A percentile compares a stretch with the other conserved stretches of the same genome.
These are phyloP conservation scores for Psittacus erithacus DNA, from an alignment of 2,113 vertebrate species.

Conservation along the genomic window DNA sequence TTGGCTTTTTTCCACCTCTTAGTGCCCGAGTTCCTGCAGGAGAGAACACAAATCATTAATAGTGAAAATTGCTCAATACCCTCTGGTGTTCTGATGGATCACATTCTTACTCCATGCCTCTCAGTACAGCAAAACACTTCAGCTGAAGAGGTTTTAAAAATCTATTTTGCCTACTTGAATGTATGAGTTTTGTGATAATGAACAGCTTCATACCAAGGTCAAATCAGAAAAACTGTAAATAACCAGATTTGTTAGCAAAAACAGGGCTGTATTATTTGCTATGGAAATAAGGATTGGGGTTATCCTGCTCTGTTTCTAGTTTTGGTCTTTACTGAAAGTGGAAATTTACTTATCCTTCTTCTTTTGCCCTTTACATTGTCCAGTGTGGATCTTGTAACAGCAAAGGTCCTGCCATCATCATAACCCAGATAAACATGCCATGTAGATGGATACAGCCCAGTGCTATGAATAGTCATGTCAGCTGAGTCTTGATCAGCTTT, in stretches of 20 bases:
- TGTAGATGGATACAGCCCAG: neutral
- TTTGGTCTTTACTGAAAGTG: neutral
- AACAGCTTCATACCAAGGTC: neutral
- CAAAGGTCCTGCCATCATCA: neutral
- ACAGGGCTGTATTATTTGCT: neutral
- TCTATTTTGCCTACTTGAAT: constrained; percentile 31
- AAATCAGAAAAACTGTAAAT: neutral
- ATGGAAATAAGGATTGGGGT: neutral
- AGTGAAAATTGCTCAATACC: neutral
- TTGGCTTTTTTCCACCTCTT: neutral
- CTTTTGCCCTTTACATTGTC: neutral
- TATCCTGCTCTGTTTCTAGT: neutral
- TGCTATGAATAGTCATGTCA: neutral
- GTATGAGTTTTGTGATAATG: neutral
- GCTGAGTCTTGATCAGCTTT: neutral
- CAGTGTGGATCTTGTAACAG: neutral
- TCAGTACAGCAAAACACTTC: constrained; percentile 41
- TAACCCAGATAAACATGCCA: too few species aligned
- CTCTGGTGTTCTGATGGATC: constrained; percentile 2
- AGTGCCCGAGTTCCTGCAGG: neutral
- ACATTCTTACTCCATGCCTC: neutral
- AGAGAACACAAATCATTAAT: neutral
- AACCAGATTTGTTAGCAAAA: neutral
- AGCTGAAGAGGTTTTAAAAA: constrained; percentile 32
- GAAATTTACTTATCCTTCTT: neutral